phyloP scores from a whole-genome alignment of 2,888 invertebrate genomes.

The Xestoiulus laeticollis region DNA sequence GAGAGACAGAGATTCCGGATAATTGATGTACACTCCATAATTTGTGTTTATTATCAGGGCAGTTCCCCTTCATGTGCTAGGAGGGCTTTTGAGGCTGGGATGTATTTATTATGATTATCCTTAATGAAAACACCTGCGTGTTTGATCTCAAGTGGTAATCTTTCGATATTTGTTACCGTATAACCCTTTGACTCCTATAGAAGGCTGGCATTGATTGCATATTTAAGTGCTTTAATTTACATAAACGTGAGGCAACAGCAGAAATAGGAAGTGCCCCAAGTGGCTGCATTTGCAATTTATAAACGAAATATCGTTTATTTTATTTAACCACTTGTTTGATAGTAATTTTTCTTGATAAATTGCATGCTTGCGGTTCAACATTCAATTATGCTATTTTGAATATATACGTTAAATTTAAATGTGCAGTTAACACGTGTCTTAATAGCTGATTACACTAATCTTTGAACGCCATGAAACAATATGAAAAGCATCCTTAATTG shows the following conservation, averaged over 20 bases:
- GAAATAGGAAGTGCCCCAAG: background rate
- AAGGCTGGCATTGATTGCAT: background rate
- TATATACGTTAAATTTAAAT: no score
- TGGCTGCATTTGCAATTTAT: background rate
- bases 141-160: background rate
- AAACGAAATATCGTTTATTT: background rate
- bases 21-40: background rate
- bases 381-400: no score
- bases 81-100: background rate
- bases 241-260: background rate
- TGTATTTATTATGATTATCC: background rate
- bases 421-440: no score
- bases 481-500: background rate
- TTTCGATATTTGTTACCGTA: background rate
- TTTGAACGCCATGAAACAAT: background rate
- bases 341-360: background rate
- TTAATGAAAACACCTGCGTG: background rate
- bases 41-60: conserved; percentile 17
- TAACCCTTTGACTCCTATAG: background rate
- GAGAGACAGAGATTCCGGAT: background rate
- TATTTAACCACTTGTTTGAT: no score
- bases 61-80: background rate
- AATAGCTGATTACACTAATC: no score
- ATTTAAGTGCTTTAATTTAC: background rate
- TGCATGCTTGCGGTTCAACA: no score